phyloP scores from a whole-genome alignment of 2,797 vertebrate genomes.

The Molothrus ater region DNA sequence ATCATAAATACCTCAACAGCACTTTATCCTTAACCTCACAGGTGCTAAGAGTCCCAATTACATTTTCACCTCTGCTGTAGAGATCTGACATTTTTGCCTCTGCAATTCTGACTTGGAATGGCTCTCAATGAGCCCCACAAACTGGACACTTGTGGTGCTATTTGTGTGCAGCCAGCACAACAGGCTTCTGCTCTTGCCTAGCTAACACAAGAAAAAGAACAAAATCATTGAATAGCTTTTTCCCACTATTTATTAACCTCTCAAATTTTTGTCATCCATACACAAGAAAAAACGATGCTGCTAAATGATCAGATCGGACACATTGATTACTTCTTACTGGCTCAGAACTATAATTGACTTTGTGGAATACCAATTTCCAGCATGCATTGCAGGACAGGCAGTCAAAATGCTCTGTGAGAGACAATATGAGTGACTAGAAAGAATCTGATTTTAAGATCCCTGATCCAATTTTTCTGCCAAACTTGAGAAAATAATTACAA shows the following conservation, averaged over 20 bases:
- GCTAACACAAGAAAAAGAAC: not conserved
- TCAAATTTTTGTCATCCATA: constrained; percentile 2
- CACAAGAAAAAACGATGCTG: not conserved
- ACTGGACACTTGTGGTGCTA: not conserved
- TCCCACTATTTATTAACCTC: constrained; percentile 18
- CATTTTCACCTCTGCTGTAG: not conserved
- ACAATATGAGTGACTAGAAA: constrained; percentile 16
- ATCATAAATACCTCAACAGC: constrained; percentile 1
- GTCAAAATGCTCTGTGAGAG: constrained; percentile 25
- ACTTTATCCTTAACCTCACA: not conserved
- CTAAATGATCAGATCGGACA: constrained; percentile 30
- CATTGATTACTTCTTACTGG: constrained; percentile 41
- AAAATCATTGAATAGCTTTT: not conserved
- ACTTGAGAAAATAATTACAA: constrained; percentile 62
- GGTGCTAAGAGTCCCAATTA: not conserved
- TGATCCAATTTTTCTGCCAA: constrained; percentile 65
- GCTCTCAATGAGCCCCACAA: not conserved
- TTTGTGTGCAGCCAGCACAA: not conserved
- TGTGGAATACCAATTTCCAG: constrained; percentile 26
- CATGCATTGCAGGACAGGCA: constrained; percentile 8
- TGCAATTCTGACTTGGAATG: not conserved
- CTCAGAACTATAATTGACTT: constrained; percentile 38
- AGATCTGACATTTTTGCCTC: constrained; percentile 23
- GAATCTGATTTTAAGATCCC: constrained; percentile 54
- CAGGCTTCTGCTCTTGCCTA: not conserved